A percentile compares a stretch with the other conserved stretches of the same genome.
Conservation (phyloP, 1,140 invertebrate genomes). For the Musca domestica region DNA sequence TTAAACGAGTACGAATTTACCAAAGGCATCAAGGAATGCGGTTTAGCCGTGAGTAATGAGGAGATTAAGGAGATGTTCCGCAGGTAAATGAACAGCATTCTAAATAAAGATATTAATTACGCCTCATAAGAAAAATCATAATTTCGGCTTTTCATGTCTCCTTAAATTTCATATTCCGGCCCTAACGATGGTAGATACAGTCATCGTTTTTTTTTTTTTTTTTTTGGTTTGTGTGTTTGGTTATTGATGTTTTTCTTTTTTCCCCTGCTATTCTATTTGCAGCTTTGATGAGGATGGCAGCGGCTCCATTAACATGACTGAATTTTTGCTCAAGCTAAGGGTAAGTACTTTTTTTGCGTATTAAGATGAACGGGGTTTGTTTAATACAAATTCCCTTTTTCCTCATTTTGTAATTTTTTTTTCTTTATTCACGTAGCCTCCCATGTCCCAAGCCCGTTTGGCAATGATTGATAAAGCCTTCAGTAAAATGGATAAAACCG, state of each 20-base stretch:
- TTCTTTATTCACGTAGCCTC: constrained; percentile 65
- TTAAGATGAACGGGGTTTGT: neutral
- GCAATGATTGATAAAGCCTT: constrained; percentile 82
- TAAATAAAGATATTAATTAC: too few species aligned
- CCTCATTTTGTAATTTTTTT: constrained; percentile 4
- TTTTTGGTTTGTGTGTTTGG: neutral
- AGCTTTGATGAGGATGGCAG: constrained; percentile 81
- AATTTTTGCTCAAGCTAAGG: constrained; percentile 81
- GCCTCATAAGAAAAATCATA: neutral
- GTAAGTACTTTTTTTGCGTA: constrained; percentile 60
- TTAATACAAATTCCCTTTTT: constrained; percentile 1
- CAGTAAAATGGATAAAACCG: constrained; percentile 82
- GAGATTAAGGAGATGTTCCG: constrained; percentile 66
- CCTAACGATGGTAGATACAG: neutral
- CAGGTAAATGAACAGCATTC: constrained; percentile 31
- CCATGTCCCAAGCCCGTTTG: constrained; percentile 74
- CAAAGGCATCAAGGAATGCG: constrained; percentile 76
- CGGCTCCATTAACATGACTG: constrained; percentile 82
- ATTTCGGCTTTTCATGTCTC: too few species aligned
- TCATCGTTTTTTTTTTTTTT: neutral
- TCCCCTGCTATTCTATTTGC: neutral
- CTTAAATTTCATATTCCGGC: too few species aligned
- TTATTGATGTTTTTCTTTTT: too few species aligned
- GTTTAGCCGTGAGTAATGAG: constrained; percentile 67
- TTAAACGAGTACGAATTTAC: constrained; percentile 82